Percentiles rank a stretch among this genome's conserved stretches.
phyloP scores from a whole-genome alignment of 2,888 invertebrate genomes.

The Xanthia icteritia region DNA sequence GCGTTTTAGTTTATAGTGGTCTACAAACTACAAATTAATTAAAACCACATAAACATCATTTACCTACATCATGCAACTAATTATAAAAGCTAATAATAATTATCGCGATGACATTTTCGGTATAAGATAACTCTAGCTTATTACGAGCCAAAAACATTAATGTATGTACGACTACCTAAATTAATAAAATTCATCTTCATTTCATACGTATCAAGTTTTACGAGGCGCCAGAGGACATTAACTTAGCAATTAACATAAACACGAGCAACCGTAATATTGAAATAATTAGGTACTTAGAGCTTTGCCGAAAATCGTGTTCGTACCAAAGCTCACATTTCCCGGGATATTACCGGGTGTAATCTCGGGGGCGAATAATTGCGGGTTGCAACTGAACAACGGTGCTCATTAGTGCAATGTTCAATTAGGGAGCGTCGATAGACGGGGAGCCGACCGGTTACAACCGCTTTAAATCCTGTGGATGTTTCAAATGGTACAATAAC shows the following conservation, averaged over 20 bases:
- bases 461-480: conserved; percentile 71
- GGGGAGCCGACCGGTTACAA: conserved; percentile 71
- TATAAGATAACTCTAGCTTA: not conserved
- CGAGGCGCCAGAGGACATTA: conserved; percentile 51
- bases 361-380: conserved; percentile 86
- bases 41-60: not conserved
- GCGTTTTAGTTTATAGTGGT: not conserved
- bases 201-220: conserved; percentile 53
- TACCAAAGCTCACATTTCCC: conserved; percentile 80
- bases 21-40: conserved; percentile 1
- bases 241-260: conserved; percentile 60
- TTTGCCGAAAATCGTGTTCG: conserved; percentile 75
- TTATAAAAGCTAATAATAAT: conserved; percentile 1
- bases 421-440: conserved; percentile 84
- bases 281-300: conserved; percentile 74
- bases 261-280: conserved; percentile 63
- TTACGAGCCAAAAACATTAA: conserved; percentile 16
- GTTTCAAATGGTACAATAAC: conserved; percentile 69
- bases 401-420: conserved; percentile 90
- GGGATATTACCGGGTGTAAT: conserved; percentile 83
- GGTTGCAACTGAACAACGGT: conserved; percentile 87
- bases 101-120: conserved; percentile 10
- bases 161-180: conserved; percentile 23
- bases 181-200: conserved; percentile 52
- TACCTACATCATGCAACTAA: not conserved